Evolutionary conservation across 2,888 invertebrate genomes (phyloP), one percentile per base, ranked within the genome.

Genomic region (Philonicus albiceps): DNA sequence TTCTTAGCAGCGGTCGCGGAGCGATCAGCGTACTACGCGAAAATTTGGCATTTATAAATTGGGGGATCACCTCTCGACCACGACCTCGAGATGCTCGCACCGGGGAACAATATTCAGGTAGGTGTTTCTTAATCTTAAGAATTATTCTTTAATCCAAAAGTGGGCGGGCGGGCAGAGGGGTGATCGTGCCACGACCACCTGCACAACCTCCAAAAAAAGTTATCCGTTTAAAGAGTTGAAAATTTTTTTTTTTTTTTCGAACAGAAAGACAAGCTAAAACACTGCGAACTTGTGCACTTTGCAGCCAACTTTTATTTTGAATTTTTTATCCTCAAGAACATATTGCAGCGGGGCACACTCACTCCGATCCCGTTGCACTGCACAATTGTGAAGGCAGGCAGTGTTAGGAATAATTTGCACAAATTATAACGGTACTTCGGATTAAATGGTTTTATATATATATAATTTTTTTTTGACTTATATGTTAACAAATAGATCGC

Each of bases 21-120:
- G n/a, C n/a, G 22, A 40, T 76, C 22, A 40, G 27, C 64, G 64
- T 64, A 6, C 64, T 64, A 64, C 22, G 22, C 22, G 16, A 76
- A 78, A 78, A 78, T 78, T 78, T 78, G 78, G 78, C 78, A 78
- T 40, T 74, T 13, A 37, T 19, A 6, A n/a, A 37, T n/a, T n/a
- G n/a, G 22, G 34, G 5, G 22, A 76, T 22, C 76, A 76, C 74
- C 64, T 64, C 64, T 8, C 5, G 53, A 22, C 55, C 55, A 27
- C 64, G 64, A 64, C 7, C 22, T 22, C 64, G 64, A 64, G 64
- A 64, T 64, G 49, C 19, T 64, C 22, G 11, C 19, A 27, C 27
- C 6, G 11, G 19, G 27, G 11, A 64, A 27, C 64, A 64, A 19
- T 27, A 64, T 11, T 22, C 19, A 8, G 64, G 3, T 11, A 22